phyloP scores from a whole-genome alignment of 1,140 invertebrate genomes.

The Thaumatotibia leucotreta region DNA sequence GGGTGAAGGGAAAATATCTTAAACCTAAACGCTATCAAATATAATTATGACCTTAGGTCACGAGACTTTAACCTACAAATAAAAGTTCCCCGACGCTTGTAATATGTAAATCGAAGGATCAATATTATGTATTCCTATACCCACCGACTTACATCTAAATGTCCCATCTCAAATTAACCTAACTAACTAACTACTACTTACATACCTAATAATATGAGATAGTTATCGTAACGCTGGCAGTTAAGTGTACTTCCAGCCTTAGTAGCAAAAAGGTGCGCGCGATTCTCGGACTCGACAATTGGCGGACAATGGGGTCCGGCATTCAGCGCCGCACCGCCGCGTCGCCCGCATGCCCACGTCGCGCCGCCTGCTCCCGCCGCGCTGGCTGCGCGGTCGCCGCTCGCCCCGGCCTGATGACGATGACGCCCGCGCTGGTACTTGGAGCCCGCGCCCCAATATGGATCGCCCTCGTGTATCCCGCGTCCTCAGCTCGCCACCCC shows the following conservation, averaged over 20 bases:
- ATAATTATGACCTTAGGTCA: too few species aligned
- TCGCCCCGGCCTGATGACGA: conserved; percentile 41
- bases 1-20: too few species aligned
- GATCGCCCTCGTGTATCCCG: conserved; percentile 48
- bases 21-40: too few species aligned
- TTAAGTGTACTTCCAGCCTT: conserved; percentile 33
- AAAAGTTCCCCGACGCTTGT: too few species aligned
- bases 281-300: conserved; percentile 56
- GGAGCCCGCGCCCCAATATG: conserved; percentile 38
- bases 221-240: background rate
- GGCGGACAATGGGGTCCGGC: conserved; percentile 49
- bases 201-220: too few species aligned
- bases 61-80: too few species aligned
- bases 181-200: too few species aligned
- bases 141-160: too few species aligned
- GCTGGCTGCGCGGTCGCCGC: conserved; percentile 58
- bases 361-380: conserved; percentile 52
- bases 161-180: too few species aligned
- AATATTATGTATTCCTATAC: too few species aligned
- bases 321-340: conserved; percentile 47
- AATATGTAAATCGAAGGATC: too few species aligned
- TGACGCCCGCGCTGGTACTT: conserved; percentile 33
- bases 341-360: conserved; percentile 61
- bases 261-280: conserved; percentile 50
- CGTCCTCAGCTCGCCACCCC: conserved; percentile 49